phyloP scores from a whole-genome alignment of 2,888 invertebrate species.

The Stenodera caucasica region DNA sequence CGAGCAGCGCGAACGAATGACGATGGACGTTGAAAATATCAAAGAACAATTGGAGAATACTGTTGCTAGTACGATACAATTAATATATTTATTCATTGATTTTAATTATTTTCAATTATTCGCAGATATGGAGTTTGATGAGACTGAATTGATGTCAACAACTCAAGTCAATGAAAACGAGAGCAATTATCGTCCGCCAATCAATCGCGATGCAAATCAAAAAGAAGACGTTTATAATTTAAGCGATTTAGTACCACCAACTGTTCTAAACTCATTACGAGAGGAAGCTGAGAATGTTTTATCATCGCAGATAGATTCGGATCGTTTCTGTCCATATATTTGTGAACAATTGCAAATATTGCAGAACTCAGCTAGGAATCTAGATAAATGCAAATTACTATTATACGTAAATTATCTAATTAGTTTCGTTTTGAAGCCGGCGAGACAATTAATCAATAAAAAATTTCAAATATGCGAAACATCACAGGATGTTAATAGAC shows the following conservation, averaged over 20 bases:
- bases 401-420: conserved; percentile 49
- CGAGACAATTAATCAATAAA: conserved; percentile 40
- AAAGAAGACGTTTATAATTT: conserved; percentile 58
- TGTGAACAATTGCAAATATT: conserved; percentile 34
- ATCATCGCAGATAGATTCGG: conserved; percentile 24
- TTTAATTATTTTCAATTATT: conserved; percentile 12
- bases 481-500: conserved; percentile 42
- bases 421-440: conserved; percentile 40
- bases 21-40: conserved; percentile 61
- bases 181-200: conserved; percentile 57
- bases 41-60: conserved; percentile 63
- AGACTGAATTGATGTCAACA: conserved; percentile 5
- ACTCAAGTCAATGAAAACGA: conserved; percentile 44
- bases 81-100: conserved; percentile 4
- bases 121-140: conserved; percentile 35
- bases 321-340: conserved; percentile 37
- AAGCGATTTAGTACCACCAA: conserved; percentile 54
- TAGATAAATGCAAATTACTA: conserved; percentile 43
- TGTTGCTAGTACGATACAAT: conserved; percentile 54
- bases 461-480: conserved; percentile 43
- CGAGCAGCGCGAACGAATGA: conserved; percentile 64
- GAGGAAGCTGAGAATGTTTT: conserved; percentile 37
- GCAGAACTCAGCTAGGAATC: conserved; percentile 25
- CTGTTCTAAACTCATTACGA: conserved; percentile 51
- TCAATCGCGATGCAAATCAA: conserved; percentile 57